phyloP scores from a whole-genome alignment of 2,888 invertebrate genomes.

The Meiosimyza decipiens region DNA sequence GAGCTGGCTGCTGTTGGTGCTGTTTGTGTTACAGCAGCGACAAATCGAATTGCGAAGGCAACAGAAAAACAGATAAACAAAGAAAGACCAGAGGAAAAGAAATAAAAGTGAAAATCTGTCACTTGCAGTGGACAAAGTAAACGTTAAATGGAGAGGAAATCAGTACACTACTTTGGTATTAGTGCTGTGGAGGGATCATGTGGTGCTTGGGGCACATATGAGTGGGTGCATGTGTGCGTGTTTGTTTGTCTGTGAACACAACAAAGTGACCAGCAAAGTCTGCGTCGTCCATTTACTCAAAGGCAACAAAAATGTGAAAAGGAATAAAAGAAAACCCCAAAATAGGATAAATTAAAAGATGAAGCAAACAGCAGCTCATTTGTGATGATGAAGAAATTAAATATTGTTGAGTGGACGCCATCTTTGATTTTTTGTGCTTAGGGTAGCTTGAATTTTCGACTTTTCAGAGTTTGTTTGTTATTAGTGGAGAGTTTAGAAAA shows the following conservation, averaged over 20 bases:
- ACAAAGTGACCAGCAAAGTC: slow-evolving; percentile 17
- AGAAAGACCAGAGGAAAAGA: background rate
- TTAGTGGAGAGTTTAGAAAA: no score
- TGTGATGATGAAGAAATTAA: slow-evolving; percentile 20
- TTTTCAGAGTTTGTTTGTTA: background rate
- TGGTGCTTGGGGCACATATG: background rate
- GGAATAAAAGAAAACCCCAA: background rate
- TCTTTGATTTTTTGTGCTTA: background rate
- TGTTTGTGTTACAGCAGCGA: background rate
- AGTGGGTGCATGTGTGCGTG: background rate
- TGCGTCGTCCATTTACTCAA: background rate
- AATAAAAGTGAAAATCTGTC: slow-evolving; percentile 27
- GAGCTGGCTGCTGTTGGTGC: background rate
- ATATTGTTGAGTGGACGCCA: slow-evolving; percentile 16
- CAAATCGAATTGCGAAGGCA: slow-evolving; percentile 26
- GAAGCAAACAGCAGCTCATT: background rate
- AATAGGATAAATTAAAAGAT: slow-evolving; percentile 8
- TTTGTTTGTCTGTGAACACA: slow-evolving; percentile 17
- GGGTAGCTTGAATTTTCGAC: background rate
- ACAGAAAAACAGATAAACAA: slow-evolving; percentile 3
- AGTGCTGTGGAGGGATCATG: background rate
- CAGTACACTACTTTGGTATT: background rate
- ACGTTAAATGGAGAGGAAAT: slow-evolving; percentile 25
- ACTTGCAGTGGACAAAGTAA: slow-evolving; percentile 34
- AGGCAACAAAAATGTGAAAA: background rate